These are phyloP conservation scores for Chamaetylas fuelleborni DNA, from an alignment of 2,113 vertebrate species.

Conservation along the genomic window DNA sequence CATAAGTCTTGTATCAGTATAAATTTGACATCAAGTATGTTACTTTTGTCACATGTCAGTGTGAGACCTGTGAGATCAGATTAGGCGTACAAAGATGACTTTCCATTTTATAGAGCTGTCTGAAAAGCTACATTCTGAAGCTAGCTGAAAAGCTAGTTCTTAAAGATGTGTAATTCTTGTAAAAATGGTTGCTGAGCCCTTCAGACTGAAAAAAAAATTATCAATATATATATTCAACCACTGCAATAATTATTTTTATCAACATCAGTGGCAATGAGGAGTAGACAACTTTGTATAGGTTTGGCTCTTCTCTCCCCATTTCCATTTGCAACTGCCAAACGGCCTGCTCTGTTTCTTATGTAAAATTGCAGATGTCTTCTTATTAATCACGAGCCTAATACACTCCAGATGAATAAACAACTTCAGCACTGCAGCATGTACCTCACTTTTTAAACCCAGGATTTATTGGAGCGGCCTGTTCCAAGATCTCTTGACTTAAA, in stretches of 20 bases:
- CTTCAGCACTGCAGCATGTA: conserved; percentile 75
- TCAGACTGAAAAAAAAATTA: background rate
- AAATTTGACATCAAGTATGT: background rate
- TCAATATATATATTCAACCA: background rate
- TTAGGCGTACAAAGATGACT: background rate
- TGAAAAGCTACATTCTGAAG: background rate
- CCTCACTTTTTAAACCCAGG: conserved; percentile 73
- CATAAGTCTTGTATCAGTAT: background rate
- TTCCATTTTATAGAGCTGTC: background rate
- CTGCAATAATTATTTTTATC: conserved; percentile 51
- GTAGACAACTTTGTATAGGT: conserved; percentile 59
- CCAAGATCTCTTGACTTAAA: conserved; percentile 85
- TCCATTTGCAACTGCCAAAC: conserved; percentile 76
- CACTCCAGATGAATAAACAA: conserved; percentile 98
- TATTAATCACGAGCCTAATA: conserved; percentile 96
- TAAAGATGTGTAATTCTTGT: background rate
- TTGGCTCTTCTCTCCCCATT: conserved; percentile 70
- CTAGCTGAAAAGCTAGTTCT: background rate
- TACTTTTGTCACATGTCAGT: background rate
- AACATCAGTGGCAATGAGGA: conserved; percentile 70
- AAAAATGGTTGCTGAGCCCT: background rate
- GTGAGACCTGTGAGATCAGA: background rate
- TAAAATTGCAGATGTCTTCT: conserved; percentile 87
- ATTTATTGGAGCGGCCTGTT: conserved; percentile 72
- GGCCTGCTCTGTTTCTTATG: conserved; percentile 77